Percentiles rank a stretch among this genome's conserved stretches.
Conservation (phyloP, 2,113 vertebrate species). For the Numida meleagris region DNA sequence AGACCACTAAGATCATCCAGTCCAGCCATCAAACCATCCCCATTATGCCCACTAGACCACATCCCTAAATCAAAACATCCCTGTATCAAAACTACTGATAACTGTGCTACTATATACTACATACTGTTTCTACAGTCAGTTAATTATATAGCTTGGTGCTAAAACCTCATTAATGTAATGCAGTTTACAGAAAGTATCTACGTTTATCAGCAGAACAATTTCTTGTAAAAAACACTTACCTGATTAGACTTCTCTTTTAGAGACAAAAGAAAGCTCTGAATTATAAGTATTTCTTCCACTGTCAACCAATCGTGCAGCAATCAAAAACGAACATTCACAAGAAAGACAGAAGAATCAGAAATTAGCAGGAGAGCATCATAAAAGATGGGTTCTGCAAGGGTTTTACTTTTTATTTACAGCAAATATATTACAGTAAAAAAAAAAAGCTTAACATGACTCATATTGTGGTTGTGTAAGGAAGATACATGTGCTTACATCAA, state of each 20-base stretch:
- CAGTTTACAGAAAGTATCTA: conserved; percentile 16
- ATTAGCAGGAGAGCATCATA: not conserved
- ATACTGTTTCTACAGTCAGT: not conserved
- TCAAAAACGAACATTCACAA: not conserved
- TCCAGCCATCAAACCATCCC: no score
- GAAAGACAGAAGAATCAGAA: not conserved
- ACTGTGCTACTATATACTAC: not conserved
- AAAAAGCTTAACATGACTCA: not conserved
- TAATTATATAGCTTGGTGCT: conserved; percentile 19
- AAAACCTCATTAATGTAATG: not conserved
- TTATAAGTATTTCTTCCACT: not conserved
- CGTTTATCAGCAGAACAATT: not conserved
- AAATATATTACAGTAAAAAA: conserved; percentile 62
- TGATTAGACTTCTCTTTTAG: not conserved
- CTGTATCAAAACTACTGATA: not conserved
- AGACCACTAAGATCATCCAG: no score
- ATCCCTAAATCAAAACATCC: no score
- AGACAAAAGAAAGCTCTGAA: not conserved
- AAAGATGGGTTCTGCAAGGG: not conserved
- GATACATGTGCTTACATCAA: conserved; percentile 9
- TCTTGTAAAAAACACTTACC: not conserved
- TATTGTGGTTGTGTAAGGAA: not conserved
- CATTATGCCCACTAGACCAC: no score
- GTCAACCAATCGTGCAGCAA: not conserved
- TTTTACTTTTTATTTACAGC: conserved; percentile 67